phyloP scores from a whole-genome alignment of 2,797 vertebrate genomes.

The Threskiornis aethiopicus region DNA sequence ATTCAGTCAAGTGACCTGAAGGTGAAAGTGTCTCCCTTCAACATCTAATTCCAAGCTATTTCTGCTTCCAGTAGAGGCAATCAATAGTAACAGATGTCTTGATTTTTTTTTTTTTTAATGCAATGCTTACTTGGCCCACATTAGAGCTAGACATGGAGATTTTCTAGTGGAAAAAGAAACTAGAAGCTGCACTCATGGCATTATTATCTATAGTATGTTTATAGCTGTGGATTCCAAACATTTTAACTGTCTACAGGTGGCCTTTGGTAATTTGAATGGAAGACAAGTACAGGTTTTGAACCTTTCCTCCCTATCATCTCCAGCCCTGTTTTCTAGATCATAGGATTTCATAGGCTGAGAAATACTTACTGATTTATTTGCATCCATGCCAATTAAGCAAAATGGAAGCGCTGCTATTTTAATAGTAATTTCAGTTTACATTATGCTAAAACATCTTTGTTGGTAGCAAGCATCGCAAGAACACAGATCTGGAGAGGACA shows the following conservation, averaged over 20 bases:
- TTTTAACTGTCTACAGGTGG: neutral
- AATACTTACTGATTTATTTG: neutral
- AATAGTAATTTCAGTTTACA: neutral
- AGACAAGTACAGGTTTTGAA: neutral
- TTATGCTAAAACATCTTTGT: neutral
- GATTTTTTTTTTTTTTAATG: neutral
- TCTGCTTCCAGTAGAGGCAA: neutral
- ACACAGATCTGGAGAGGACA: neutral
- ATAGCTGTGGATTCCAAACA: neutral
- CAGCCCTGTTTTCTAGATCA: neutral
- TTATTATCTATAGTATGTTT: neutral
- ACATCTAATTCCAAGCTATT: neutral
- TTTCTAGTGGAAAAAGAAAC: neutral
- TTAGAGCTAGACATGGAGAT: neutral
- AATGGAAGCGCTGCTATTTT: neutral
- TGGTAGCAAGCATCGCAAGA: neutral
- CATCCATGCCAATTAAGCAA: neutral
- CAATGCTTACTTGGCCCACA: neutral
- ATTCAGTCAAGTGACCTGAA: neutral
- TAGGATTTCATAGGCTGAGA: neutral
- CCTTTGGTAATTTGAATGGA: neutral
- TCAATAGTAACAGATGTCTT: neutral
- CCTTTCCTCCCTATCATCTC: neutral
- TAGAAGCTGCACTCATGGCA: neutral
- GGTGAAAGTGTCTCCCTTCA: neutral